A percentile compares a stretch with the other conserved stretches of the same genome.
These are phyloP conservation scores for Bombus waltoni DNA, from an alignment of 1,140 invertebrate genomes.

Conservation along the genomic window DNA sequence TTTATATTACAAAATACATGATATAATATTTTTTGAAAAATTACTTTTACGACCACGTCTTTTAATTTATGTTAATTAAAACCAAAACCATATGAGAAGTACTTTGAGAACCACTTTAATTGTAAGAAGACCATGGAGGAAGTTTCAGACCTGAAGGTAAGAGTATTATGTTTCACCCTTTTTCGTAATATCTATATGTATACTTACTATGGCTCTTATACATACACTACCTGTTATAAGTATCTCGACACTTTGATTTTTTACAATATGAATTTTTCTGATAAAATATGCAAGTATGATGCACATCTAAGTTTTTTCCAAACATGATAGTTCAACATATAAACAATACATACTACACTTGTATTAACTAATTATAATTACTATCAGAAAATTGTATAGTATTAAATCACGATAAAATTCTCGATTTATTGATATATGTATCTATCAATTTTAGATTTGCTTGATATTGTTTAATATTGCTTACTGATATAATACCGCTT, in stretches of 20 bases:
- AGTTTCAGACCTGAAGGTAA: neutral
- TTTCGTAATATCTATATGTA: neutral
- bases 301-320: neutral
- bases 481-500: no score
- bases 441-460: no score
- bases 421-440: no score
- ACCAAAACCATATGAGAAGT: neutral
- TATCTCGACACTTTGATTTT: neutral
- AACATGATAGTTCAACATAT: no score
- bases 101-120: neutral
- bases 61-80: neutral
- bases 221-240: neutral
- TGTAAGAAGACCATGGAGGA: neutral
- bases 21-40: no score
- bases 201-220: neutral
- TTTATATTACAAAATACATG: no score
- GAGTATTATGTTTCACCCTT: neutral
- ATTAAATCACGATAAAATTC: no score
- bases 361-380: no score
- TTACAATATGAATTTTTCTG: neutral
- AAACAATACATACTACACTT: no score
- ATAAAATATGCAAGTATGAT: neutral
- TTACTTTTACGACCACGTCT: no score
- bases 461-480: no score
- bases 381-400: no score